Evolutionary conservation across 2,113 vertebrate species (phyloP), one percentile per base, ranked within the genome.

Genomic region (Athene cunicularia): DNA sequence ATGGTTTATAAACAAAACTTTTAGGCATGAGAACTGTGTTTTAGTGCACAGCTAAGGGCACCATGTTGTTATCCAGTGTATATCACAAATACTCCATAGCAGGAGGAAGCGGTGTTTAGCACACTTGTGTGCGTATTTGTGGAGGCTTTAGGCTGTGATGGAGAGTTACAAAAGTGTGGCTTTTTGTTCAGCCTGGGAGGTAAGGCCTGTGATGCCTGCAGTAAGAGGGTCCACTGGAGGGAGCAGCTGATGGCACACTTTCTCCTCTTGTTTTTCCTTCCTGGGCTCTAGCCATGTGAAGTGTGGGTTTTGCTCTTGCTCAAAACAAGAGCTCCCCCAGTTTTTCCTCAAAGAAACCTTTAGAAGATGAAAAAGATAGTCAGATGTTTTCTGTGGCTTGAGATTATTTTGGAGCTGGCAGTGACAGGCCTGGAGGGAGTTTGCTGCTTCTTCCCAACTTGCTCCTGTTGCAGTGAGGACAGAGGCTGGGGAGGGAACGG

Each of bases 41-140:
- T 53, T 22, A 22, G 33, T 10, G 50, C 16, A 8, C 13, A 58
- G 30, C 4, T 53, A 76, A 32, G 15, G 21, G 71, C 49, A 66
- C 16, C 12, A 0, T 0, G 3, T 39, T 43, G 30, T 76, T 43
- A 47, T 13, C 11, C 43, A 26, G 39, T 4, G 15, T 11, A 2
- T 2, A 30, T 39, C 56, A 33, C 45, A 20, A 19, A 19, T 11
- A 8, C 30, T 53, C 26, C 14, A 2, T 11, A 39, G 52, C 18
- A 28, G 76, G 49, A 58, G 13, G 39, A 22, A 53, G 74, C 0
- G 0, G 68, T 2, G 1, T 49, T 75, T 32, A 37, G 26, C 33
- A 32, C 2, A 1, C 7, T 17, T 15, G 18, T 26, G 39, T 47
- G 50, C 47, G 1, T 37, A 12, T 20, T 17, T 85, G 17, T 85